A percentile compares a stretch with the other conserved stretches of the same genome.
These are phyloP conservation scores for Schizopygopsis pylzovi DNA, from an alignment of 2,797 vertebrate genomes.

Conservation along the genomic window DNA sequence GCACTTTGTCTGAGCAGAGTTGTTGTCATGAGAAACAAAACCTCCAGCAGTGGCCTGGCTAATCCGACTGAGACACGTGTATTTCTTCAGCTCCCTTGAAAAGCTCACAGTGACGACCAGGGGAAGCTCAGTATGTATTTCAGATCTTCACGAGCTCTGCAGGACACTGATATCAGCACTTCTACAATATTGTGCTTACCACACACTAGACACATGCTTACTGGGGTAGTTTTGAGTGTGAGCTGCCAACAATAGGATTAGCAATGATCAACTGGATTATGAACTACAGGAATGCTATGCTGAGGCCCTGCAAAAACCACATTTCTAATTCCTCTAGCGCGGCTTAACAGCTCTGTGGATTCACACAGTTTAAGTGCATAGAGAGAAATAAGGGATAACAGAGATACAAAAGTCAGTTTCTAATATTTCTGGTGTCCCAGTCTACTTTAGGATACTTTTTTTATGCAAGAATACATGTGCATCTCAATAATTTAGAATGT, in stretches of 20 bases:
- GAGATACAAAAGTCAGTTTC: background rate
- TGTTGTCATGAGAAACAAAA: constrained; percentile 71
- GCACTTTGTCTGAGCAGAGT: constrained; percentile 71
- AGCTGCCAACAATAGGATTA: constrained; percentile 64
- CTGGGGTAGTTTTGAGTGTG: constrained; percentile 55
- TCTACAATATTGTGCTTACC: constrained; percentile 27
- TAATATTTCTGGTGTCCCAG: background rate
- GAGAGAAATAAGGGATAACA: background rate
- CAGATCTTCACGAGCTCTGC: constrained; percentile 30
- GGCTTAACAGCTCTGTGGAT: constrained; percentile 6
- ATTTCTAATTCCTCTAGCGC: background rate
- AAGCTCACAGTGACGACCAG: constrained; percentile 44
- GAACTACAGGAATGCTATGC: constrained; percentile 49
- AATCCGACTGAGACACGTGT: constrained; percentile 43
- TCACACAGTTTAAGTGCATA: constrained; percentile 11
- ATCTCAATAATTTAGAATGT: too few relatives aligned
- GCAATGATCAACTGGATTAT: constrained; percentile 50
- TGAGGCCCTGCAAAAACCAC: constrained; percentile 11
- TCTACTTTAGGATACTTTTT: background rate
- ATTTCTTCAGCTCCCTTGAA: constrained; percentile 29
- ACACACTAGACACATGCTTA: constrained; percentile 30
- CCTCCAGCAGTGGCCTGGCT: constrained; percentile 53
- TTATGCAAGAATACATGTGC: background rate
- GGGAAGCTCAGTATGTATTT: constrained; percentile 28
- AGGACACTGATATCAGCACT: constrained; percentile 24